These are phyloP conservation scores for Cheilosia scutellata DNA, from an alignment of 2,888 invertebrate species.

Conservation along the genomic window DNA sequence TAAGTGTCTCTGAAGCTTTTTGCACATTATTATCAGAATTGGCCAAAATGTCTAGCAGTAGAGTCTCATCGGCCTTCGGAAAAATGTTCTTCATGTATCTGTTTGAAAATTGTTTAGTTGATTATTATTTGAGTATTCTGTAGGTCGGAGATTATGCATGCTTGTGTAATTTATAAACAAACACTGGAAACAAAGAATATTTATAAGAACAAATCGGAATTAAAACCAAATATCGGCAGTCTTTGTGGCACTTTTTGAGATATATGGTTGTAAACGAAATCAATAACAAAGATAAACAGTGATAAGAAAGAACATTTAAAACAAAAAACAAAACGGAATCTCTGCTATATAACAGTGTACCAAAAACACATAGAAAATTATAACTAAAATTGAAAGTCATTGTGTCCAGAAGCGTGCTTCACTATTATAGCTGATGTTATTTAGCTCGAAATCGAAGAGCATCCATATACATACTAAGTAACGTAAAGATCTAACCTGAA, in stretches of 20 bases:
- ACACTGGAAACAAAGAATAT: conserved; percentile 35
- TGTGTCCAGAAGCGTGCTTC: conserved; percentile 35
- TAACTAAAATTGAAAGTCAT: conserved; percentile 17
- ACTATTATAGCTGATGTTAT: conserved; percentile 2
- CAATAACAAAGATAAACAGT: conserved; percentile 15
- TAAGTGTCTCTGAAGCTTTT: conserved; percentile 92
- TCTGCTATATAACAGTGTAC: background rate
- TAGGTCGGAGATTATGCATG: conserved; percentile 33
- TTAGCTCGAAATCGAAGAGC: conserved; percentile 32
- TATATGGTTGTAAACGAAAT: background rate
- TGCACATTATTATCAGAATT: conserved; percentile 96
- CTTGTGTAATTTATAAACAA: conserved; percentile 22
- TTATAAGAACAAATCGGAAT: conserved; percentile 9
- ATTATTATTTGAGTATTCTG: background rate
- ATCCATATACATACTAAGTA: conserved; percentile 9
- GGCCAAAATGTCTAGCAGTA: conserved; percentile 92
- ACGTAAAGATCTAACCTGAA: background rate
- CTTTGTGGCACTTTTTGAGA: conserved; percentile 1
- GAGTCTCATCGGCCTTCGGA: conserved; percentile 94
- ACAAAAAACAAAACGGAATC: background rate
- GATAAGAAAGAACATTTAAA: conserved; percentile 23
- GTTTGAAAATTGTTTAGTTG: conserved; percentile 74
- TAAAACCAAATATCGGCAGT: conserved; percentile 27
- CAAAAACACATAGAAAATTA: background rate
- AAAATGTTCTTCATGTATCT: conserved; percentile 96